Percentiles rank a stretch among this genome's conserved stretches.
Evolutionary conservation across 2,888 invertebrate genomes (phyloP).

Genomic region (Adelognathus sp.): DNA sequence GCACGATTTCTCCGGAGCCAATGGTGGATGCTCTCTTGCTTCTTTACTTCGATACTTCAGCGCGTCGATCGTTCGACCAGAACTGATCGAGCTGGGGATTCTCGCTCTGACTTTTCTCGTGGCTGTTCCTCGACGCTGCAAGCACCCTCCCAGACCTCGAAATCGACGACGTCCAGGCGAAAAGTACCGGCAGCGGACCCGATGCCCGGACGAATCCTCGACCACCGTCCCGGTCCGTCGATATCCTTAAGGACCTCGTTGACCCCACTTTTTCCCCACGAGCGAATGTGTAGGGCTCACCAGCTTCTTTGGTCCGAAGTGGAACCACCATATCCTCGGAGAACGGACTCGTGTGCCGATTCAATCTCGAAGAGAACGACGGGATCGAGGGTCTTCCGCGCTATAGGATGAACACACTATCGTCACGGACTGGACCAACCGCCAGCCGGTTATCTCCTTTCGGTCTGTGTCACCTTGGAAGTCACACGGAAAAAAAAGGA

Average conservation of each 20-base stretch:
- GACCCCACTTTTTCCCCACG: constrained; percentile 74
- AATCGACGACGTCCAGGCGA: too few species aligned
- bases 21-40: constrained; percentile 31
- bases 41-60: constrained; percentile 30
- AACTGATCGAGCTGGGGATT: constrained; percentile 1
- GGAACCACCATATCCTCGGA: constrained; percentile 61
- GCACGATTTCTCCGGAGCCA: constrained; percentile 11
- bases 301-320: not conserved
- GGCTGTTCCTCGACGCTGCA: constrained; percentile 9
- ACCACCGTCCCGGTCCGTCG: constrained; percentile 69
- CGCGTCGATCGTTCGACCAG: constrained; percentile 3
- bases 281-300: constrained; percentile 38
- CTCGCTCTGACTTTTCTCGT: not conserved
- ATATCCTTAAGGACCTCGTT: constrained; percentile 78
- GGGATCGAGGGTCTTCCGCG: constrained; percentile 39
- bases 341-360: constrained; percentile 67
- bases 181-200: not conserved
- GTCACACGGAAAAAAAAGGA: not conserved
- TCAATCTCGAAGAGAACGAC: constrained; percentile 69
- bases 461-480: not conserved
- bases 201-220: not conserved
- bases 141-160: not conserved
- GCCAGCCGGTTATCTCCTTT: not conserved
- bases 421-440: not conserved
- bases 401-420: not conserved